phyloP scores from a whole-genome alignment of 2,888 invertebrate species.

The Leptinotarsa haldemani region DNA sequence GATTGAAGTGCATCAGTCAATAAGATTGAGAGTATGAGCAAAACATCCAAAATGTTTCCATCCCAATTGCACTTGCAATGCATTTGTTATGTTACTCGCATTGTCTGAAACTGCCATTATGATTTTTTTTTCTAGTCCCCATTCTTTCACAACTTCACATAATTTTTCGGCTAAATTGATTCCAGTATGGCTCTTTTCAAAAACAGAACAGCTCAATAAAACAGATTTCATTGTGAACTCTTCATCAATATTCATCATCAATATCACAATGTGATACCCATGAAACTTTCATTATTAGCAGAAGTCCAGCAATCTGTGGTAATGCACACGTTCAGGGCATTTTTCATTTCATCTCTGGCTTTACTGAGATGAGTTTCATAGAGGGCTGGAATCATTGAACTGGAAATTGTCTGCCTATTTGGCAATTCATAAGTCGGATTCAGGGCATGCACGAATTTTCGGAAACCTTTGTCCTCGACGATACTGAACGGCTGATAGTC shows the following conservation, averaged over 20 bases:
- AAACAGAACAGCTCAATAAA: constrained; percentile 25
- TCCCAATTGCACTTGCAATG: constrained; percentile 13
- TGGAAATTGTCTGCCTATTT: constrained; percentile 30
- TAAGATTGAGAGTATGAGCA: constrained; percentile 33
- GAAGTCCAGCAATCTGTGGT: constrained; percentile 43
- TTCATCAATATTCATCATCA: constrained; percentile 34
- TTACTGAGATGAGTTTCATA: constrained; percentile 29
- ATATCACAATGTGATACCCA: constrained; percentile 35
- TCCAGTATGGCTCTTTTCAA: constrained; percentile 23
- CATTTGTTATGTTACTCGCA: constrained; percentile 37
- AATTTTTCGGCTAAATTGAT: constrained; percentile 26
- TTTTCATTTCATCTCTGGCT: constrained; percentile 21
- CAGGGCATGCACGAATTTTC: constrained; percentile 29
- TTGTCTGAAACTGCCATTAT: constrained; percentile 38
- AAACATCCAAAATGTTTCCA: constrained; percentile 33
- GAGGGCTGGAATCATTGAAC: constrained; percentile 27
- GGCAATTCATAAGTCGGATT: constrained; percentile 36
- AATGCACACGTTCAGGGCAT: constrained; percentile 26
- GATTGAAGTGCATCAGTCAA: constrained; percentile 17
- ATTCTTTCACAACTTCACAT: constrained; percentile 6
- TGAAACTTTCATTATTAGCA: constrained; percentile 28
- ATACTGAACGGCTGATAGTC: constrained; percentile 38
- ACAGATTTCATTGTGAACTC: constrained; percentile 21
- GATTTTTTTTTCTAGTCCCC: constrained; percentile 29
- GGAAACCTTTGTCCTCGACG: constrained; percentile 38